Conservation (phyloP, 2,113 vertebrate species). For the Bombycilla garrulus region DNA sequence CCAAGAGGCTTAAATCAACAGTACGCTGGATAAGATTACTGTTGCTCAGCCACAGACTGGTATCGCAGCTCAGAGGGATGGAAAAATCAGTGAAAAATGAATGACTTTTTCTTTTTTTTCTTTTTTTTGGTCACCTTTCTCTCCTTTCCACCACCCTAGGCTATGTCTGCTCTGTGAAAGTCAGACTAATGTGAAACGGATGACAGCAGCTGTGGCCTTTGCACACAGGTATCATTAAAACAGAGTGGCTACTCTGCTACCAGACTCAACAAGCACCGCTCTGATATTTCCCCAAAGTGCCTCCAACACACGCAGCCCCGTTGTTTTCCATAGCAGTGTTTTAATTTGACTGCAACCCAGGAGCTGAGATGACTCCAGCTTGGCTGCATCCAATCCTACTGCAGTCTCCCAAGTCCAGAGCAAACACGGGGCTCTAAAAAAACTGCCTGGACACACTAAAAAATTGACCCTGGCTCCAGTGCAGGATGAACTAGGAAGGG, state of each 20-base stretch:
- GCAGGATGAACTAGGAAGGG: neutral
- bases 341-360: neutral
- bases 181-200: slow-evolving; percentile 40
- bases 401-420: neutral
- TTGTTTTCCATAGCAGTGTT: neutral
- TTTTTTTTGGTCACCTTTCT: neutral
- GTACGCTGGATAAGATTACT: neutral
- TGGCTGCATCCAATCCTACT: neutral
- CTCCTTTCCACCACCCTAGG: slow-evolving; percentile 38
- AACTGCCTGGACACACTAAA: neutral
- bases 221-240: slow-evolving; percentile 52
- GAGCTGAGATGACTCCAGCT: neutral
- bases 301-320: neutral
- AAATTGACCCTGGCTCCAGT: neutral
- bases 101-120: neutral
- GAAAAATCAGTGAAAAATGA: neutral
- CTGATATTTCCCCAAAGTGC: neutral
- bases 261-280: neutral
- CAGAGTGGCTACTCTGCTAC: fast-evolving
- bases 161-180: slow-evolving; percentile 57
- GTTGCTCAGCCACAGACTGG: neutral
- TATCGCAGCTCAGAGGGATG: neutral
- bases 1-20: slow-evolving; percentile 73
- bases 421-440: neutral
- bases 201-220: slow-evolving; percentile 46